Percentiles rank a stretch among this genome's conserved stretches.
Evolutionary conservation across 2,888 invertebrate genomes (phyloP).

Genomic region (Dryobota labecula): DNA sequence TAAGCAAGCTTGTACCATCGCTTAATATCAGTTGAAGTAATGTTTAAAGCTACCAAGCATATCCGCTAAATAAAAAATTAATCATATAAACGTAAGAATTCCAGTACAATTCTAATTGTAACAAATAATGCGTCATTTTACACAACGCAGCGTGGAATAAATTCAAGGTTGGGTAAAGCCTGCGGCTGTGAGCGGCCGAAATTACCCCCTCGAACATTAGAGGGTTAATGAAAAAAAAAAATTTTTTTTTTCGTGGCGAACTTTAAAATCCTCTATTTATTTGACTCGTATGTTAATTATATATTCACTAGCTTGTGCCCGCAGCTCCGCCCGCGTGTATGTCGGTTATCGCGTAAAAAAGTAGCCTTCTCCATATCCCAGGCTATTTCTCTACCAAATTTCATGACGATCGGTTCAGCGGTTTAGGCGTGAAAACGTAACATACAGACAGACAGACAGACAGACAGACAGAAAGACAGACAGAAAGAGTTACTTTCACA

Average conservation of each 20-base stretch:
- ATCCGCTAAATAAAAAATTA: neutral
- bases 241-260: neutral
- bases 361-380: too few relatives aligned
- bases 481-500: too few relatives aligned
- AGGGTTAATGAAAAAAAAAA: slow-evolving; percentile 22
- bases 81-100: neutral
- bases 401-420: too few relatives aligned
- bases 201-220: slow-evolving; percentile 12
- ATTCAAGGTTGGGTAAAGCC: slow-evolving; percentile 37
- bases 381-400: too few relatives aligned
- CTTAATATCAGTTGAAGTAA: neutral
- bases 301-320: too few relatives aligned
- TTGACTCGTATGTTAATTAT: neutral
- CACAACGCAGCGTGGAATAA: neutral
- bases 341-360: too few relatives aligned
- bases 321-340: too few relatives aligned
- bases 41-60: neutral
- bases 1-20: neutral
- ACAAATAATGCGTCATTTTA: slow-evolving; percentile 21
- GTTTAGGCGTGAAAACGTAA: too few relatives aligned
- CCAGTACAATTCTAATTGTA: slow-evolving; percentile 4
- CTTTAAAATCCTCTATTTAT: neutral
- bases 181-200: slow-evolving; percentile 20
- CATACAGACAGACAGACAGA: too few relatives aligned
- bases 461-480: too few relatives aligned